Conservation (phyloP, 2,797 vertebrate species). For the Micromesistius poutassou region DNA sequence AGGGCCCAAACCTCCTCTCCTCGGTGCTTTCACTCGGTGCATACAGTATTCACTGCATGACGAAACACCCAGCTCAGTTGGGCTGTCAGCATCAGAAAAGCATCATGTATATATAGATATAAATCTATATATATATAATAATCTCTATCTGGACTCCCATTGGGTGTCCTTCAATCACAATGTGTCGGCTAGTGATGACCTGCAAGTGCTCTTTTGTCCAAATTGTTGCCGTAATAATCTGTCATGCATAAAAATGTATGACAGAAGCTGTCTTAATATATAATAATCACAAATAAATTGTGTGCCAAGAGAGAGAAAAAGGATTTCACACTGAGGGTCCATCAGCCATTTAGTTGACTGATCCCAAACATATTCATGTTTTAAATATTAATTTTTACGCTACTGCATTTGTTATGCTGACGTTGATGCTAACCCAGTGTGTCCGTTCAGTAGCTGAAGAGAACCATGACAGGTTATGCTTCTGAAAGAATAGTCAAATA, state of each 20-base stretch:
- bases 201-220: background rate
- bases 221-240: background rate
- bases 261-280: constrained; percentile 53
- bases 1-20: constrained; percentile 23
- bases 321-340: constrained; percentile 63
- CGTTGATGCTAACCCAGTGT: constrained; percentile 69
- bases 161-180: background rate
- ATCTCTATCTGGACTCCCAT: background rate
- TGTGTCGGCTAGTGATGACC: background rate
- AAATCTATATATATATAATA: background rate
- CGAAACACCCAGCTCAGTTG: background rate
- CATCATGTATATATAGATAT: background rate
- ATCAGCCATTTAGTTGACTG: constrained; percentile 67
- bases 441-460: constrained; percentile 66
- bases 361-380: constrained; percentile 69
- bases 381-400: constrained; percentile 62
- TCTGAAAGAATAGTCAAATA: constrained; percentile 35
- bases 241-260: too few species aligned
- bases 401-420: constrained; percentile 55
- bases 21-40: constrained; percentile 32
- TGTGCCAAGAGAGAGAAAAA: constrained; percentile 64
- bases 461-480: constrained; percentile 59
- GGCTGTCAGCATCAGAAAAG: background rate
- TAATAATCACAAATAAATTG: constrained; percentile 60
- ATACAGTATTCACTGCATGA: constrained; percentile 15